Conservation (phyloP, 1,140 invertebrate species). For the Drosophila tsacasi region DNA sequence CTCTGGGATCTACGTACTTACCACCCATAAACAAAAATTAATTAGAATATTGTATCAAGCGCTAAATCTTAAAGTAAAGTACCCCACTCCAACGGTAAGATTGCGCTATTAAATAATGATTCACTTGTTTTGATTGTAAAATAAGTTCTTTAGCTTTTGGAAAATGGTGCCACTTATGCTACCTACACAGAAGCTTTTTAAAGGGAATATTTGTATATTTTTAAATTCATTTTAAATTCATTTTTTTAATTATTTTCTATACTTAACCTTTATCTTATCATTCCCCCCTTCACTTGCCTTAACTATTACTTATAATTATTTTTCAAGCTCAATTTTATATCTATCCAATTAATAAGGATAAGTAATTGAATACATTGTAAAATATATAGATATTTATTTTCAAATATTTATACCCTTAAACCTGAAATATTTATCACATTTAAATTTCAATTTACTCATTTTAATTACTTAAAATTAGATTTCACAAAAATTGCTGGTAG, state of each 20-base stretch:
- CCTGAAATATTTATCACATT: too few relatives aligned
- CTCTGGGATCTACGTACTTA: neutral
- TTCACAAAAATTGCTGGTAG: neutral
- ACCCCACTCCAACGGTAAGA: neutral
- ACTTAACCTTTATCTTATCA: neutral
- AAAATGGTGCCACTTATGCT: neutral
- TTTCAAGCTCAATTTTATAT: too few relatives aligned
- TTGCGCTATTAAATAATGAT: slow-evolving; percentile 12
- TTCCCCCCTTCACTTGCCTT: neutral
- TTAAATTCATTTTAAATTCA: too few relatives aligned
- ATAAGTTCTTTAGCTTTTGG: neutral
- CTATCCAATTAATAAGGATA: too few relatives aligned
- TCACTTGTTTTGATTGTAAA: slow-evolving; percentile 24
- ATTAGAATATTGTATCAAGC: slow-evolving; percentile 8
- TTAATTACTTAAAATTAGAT: neutral
- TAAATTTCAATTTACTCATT: neutral
- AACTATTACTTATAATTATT: neutral
- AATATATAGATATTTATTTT: too few relatives aligned
- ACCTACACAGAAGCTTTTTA: too few relatives aligned
- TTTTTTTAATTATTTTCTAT: neutral
- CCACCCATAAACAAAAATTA: slow-evolving; percentile 21
- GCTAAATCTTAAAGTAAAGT: slow-evolving; percentile 2
- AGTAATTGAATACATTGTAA: too few relatives aligned
- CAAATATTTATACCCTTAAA: too few relatives aligned
- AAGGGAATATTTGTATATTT: neutral